These are phyloP conservation scores for Palaemon carinicauda DNA, from an alignment of 1,140 invertebrate species.

Conservation along the genomic window DNA sequence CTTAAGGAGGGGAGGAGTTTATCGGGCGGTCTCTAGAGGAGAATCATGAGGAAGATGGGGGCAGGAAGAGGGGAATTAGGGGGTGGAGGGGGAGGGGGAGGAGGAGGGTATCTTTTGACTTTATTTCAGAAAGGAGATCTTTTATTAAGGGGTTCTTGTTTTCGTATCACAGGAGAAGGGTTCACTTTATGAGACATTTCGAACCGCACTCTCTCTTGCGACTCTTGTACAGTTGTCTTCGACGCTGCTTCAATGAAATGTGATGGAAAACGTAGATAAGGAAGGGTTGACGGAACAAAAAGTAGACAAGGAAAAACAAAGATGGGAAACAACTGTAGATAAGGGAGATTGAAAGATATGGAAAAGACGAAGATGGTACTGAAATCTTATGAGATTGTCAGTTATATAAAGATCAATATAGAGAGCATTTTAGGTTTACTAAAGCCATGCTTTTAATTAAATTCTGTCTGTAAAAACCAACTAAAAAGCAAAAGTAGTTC, in stretches of 20 bases:
- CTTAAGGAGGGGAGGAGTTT: background rate
- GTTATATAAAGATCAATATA: no score
- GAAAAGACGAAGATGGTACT: background rate
- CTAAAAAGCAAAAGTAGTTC: no score
- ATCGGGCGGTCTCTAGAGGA: background rate
- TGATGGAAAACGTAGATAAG: background rate
- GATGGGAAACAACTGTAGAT: background rate
- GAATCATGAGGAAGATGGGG: background rate
- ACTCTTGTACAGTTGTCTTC: background rate
- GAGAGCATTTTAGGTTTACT: no score
- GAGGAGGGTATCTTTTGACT: background rate
- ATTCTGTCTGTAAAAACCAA: no score
- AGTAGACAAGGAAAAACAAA: background rate
- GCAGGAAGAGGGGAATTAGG: background rate
- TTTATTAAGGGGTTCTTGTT: no score
- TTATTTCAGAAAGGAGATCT: background rate
- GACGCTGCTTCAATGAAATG: no score
- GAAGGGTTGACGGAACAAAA: background rate
- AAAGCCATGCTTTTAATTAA: no score
- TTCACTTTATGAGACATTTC: no score
- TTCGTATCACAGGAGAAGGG: no score
- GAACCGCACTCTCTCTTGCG: background rate
- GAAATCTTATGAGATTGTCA: no score
- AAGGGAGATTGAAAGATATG: background rate
- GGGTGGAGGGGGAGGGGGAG: background rate